A percentile compares a stretch with the other conserved stretches of the same genome.
phyloP scores from a whole-genome alignment of 1,140 invertebrate genomes.

The Lasaia peninsularis region DNA sequence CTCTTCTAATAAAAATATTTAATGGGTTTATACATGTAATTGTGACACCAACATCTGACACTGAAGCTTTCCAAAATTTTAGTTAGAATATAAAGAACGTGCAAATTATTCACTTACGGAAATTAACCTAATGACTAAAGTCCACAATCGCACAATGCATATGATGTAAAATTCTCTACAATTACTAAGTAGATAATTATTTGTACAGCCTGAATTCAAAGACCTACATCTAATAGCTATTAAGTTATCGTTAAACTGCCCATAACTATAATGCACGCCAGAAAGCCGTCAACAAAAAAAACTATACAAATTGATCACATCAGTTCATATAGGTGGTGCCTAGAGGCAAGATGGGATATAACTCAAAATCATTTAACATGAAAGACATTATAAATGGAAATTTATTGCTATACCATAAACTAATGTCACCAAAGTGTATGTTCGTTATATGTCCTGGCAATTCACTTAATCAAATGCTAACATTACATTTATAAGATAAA shows the following conservation, averaged over 20 bases:
- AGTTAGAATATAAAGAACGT: slow-evolving; percentile 12
- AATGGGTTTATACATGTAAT: slow-evolving; percentile 20
- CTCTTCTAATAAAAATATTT: slow-evolving; percentile 26
- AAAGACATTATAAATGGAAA: slow-evolving; percentile 13
- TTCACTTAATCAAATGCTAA: slow-evolving; percentile 25
- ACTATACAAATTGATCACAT: slow-evolving; percentile 56
- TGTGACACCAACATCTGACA: slow-evolving; percentile 12
- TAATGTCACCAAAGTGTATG: slow-evolving; percentile 62
- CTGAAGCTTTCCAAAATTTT: slow-evolving; percentile 11
- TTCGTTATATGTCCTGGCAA: slow-evolving; percentile 24
- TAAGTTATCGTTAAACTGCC: slow-evolving; percentile 60
- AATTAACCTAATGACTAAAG: slow-evolving; percentile 62
- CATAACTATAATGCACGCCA: slow-evolving; percentile 28
- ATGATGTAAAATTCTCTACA: slow-evolving; percentile 72
- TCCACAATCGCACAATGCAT: slow-evolving; percentile 56
- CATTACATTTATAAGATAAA: slow-evolving; percentile 36
- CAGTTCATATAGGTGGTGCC: slow-evolving; percentile 35
- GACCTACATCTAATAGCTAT: slow-evolving; percentile 70
- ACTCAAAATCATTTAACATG: slow-evolving; percentile 11
- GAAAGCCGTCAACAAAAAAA: slow-evolving; percentile 13
- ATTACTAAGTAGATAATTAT: slow-evolving; percentile 65
- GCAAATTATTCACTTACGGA: slow-evolving; percentile 40
- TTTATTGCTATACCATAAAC: slow-evolving; percentile 52
- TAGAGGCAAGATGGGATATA: background rate
- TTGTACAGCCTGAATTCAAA: slow-evolving; percentile 72